phyloP scores from a whole-genome alignment of 1,140 invertebrate species.

The Anoplolepis gracilipes region DNA sequence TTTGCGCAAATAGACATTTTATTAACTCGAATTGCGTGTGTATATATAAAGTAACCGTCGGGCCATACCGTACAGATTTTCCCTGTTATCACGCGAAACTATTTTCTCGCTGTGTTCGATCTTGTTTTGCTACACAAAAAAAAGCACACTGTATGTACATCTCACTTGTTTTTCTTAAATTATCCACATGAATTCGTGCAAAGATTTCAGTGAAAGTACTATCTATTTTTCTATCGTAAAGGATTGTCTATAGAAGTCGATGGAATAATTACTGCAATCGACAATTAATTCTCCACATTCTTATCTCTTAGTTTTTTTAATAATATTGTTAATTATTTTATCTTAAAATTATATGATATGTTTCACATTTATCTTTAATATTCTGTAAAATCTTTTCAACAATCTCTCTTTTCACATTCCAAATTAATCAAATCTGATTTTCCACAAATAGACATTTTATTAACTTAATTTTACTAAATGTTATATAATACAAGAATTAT shows the following conservation, averaged over 20 bases:
- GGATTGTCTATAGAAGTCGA: background rate
- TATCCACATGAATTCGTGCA: background rate
- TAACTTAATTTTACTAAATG: background rate
- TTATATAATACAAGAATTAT: background rate
- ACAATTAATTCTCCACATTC: background rate
- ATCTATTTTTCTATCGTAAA: background rate
- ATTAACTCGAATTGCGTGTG: conserved; percentile 36
- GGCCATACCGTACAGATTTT: conserved; percentile 5
- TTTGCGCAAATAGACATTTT: too few relatives aligned
- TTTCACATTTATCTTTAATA: background rate
- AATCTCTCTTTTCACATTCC: background rate
- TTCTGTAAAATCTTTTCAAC: background rate
- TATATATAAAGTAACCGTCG: background rate
- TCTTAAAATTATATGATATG: background rate
- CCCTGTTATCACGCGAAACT: conserved; percentile 8
- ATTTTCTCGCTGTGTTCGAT: background rate
- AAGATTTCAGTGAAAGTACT: background rate
- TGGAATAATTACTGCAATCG: background rate
- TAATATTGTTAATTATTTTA: background rate
- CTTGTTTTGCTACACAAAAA: background rate
- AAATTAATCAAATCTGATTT: background rate
- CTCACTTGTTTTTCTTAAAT: conserved; percentile 14
- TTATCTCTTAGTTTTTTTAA: background rate
- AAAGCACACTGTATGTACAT: background rate
- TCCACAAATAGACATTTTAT: background rate